A percentile compares a stretch with the other conserved stretches of the same genome.
phyloP scores from a whole-genome alignment of 2,113 vertebrate species.

The Daubentonia madagascariensis region DNA sequence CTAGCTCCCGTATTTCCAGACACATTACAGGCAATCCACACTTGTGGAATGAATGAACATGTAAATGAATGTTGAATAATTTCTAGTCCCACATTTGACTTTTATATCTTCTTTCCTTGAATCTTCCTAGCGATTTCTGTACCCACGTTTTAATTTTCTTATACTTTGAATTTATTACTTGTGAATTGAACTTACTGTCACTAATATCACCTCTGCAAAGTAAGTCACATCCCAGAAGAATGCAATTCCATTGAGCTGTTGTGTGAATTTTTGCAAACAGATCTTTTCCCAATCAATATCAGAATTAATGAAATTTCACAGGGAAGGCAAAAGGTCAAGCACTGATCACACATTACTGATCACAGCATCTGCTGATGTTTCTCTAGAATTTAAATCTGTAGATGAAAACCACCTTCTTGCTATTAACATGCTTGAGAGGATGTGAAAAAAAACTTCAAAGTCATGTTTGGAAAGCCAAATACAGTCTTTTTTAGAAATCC shows the following conservation, averaged over 20 bases:
- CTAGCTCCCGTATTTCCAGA: background rate
- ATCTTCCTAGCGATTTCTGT: background rate
- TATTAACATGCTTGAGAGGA: constrained; percentile 78
- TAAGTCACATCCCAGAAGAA: constrained; percentile 8
- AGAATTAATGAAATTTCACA: constrained; percentile 86
- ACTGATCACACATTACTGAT: constrained; percentile 85
- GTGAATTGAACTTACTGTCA: background rate
- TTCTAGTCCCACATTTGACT: background rate
- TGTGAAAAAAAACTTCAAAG: constrained; percentile 76
- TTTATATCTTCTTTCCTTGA: background rate
- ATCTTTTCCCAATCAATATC: constrained; percentile 76
- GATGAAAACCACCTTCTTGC: constrained; percentile 75
- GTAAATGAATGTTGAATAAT: constrained; percentile 1
- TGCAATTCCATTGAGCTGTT: background rate
- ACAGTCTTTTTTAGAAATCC: constrained; percentile 71
- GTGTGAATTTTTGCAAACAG: constrained; percentile 43
- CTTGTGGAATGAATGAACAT: background rate
- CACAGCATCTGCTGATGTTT: constrained; percentile 74
- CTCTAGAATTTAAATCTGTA: constrained; percentile 80
- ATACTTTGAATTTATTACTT: background rate
- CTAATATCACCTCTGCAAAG: background rate
- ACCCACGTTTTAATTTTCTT: background rate
- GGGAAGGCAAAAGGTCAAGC: constrained; percentile 81
- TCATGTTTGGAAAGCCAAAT: constrained; percentile 82
- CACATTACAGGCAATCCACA: background rate